phyloP scores from a whole-genome alignment of 2,113 vertebrate genomes.

The Hipposideros armiger region DNA sequence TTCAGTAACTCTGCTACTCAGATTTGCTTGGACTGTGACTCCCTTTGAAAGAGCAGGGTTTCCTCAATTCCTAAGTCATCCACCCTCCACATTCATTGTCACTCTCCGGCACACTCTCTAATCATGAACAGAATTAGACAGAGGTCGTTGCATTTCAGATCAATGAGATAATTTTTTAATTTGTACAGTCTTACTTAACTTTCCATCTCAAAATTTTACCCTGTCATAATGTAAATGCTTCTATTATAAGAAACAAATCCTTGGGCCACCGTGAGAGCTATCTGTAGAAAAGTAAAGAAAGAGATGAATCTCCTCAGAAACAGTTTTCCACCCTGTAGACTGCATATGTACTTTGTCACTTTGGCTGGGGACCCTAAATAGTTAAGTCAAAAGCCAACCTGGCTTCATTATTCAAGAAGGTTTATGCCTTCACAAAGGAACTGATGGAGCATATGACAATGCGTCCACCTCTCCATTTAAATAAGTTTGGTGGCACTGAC shows the following conservation, averaged over 20 bases:
- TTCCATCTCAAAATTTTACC: background rate
- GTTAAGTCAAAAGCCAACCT: constrained; percentile 39
- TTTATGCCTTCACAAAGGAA: constrained; percentile 56
- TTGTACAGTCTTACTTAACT: background rate
- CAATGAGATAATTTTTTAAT: background rate
- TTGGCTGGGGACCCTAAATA: background rate
- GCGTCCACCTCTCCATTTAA: constrained; percentile 44
- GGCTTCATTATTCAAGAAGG: constrained; percentile 52
- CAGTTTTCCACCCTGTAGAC: background rate
- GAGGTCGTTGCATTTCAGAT: background rate
- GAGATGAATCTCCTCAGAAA: background rate
- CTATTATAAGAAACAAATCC: background rate
- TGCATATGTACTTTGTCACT: background rate
- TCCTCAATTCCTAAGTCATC: background rate
- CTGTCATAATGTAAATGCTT: background rate
- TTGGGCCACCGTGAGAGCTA: background rate
- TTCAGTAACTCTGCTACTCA: background rate
- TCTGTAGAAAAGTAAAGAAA: background rate
- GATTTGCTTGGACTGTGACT: background rate
- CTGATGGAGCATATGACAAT: constrained; percentile 22
- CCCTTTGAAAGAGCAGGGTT: background rate
- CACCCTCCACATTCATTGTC: background rate
- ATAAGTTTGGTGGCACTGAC: constrained; percentile 39
- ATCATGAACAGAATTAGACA: background rate
- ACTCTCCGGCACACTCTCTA: background rate